These are phyloP conservation scores for Pycnomerus fuliginosus DNA, from an alignment of 2,888 invertebrate genomes.

Conservation along the genomic window DNA sequence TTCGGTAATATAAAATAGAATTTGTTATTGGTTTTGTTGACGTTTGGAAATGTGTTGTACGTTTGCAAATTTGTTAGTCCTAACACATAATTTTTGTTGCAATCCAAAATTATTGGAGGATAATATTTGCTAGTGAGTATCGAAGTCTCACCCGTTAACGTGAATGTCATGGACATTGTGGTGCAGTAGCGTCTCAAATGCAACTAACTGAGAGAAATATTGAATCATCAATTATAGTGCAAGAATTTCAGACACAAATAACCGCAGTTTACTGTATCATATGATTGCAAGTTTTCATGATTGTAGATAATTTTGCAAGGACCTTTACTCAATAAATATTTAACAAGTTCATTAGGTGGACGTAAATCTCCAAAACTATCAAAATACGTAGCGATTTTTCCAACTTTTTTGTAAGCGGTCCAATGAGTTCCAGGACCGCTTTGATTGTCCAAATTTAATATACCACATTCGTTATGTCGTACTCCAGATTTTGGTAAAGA, in stretches of 20 bases:
- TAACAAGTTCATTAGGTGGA: slow-evolving; percentile 5
- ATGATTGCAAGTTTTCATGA: neutral
- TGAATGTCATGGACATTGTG: slow-evolving; percentile 4
- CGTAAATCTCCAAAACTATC: slow-evolving; percentile 6
- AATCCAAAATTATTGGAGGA: slow-evolving; percentile 1
- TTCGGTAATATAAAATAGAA: slow-evolving; percentile 3
- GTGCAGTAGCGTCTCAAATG: neutral
- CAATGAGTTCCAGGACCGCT: slow-evolving; percentile 5
- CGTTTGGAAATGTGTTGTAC: slow-evolving; percentile 1
- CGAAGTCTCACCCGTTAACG: slow-evolving; percentile 1
- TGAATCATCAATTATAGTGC: slow-evolving; percentile 1
- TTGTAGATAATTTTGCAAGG: slow-evolving; percentile 11
- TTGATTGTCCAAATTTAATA: slow-evolving; percentile 10
- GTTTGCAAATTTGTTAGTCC: no score
- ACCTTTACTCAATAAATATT: slow-evolving; percentile 10
- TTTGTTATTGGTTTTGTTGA: slow-evolving; percentile 3
- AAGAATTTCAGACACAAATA: slow-evolving; percentile 2
- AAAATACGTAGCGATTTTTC: neutral
- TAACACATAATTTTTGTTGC: no score
- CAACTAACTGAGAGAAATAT: neutral
- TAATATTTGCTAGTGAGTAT: neutral
- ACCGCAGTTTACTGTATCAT: neutral
- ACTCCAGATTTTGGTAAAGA: no score
- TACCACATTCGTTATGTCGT: no score
- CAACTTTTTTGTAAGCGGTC: slow-evolving; percentile 7